Conservation (phyloP, 2,797 vertebrate species). For the Okamejei kenojei region DNA sequence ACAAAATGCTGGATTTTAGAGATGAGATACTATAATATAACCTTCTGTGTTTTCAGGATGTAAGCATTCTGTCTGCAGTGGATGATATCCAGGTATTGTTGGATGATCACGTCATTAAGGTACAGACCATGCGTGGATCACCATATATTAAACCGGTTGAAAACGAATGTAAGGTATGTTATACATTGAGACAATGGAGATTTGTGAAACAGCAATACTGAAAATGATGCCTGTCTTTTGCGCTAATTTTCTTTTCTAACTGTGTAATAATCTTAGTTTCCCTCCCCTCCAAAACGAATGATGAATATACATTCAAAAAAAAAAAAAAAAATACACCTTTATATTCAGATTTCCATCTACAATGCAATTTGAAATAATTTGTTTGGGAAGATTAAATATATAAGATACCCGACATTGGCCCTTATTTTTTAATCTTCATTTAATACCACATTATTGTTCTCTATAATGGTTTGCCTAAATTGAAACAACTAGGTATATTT, state of each 20-base stretch:
- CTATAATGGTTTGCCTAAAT: background rate
- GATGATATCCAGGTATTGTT: slow-evolving; percentile 85
- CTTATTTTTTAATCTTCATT: background rate
- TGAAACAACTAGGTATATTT: too few relatives aligned
- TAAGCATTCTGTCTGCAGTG: slow-evolving; percentile 68
- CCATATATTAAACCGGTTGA: slow-evolving; percentile 83
- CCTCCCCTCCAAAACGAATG: background rate
- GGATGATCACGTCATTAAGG: slow-evolving; percentile 84
- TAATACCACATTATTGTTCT: background rate
- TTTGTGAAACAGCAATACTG: background rate
- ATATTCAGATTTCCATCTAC: background rate
- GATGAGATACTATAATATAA: background rate
- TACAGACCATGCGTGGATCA: slow-evolving; percentile 82
- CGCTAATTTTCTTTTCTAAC: background rate
- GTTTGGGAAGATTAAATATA: background rate
- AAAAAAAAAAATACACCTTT: background rate
- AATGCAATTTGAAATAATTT: background rate
- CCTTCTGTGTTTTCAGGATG: slow-evolving; percentile 56
- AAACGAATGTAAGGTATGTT: slow-evolving; percentile 72
- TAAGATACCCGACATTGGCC: background rate
- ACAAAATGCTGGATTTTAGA: background rate
- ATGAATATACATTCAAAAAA: too few relatives aligned
- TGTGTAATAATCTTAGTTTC: background rate
- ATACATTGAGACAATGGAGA: background rate
- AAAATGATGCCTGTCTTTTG: background rate